Conservation (phyloP, 2,888 invertebrate species). For the Laothoe populi region DNA sequence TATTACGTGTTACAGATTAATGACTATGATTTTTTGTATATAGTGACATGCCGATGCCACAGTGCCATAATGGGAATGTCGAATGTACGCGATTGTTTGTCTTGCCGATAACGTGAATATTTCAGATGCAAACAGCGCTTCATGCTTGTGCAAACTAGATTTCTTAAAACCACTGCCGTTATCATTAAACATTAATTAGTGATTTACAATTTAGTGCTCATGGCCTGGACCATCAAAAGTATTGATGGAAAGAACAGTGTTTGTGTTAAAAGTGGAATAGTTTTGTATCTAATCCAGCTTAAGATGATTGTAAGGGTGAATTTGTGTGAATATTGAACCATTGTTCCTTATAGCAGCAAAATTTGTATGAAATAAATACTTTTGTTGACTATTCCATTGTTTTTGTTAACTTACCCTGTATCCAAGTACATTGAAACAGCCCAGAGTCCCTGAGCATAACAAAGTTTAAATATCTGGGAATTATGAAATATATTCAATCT, state of each 20-base stretch:
- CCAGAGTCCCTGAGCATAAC: no score
- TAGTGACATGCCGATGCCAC: constrained; percentile 53
- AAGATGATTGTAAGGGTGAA: constrained; percentile 17
- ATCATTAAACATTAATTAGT: neutral
- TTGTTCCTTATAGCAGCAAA: constrained; percentile 39
- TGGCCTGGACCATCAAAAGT: neutral
- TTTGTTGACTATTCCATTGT: constrained; percentile 43
- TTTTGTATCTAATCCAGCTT: constrained; percentile 1
- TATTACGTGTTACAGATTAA: constrained; percentile 4
- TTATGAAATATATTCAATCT: no score
- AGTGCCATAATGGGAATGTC: constrained; percentile 51
- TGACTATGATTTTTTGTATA: constrained; percentile 50
- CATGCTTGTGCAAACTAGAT: constrained; percentile 28
- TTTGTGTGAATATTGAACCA: constrained; percentile 10
- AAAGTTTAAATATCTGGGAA: no score
- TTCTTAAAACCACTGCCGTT: constrained; percentile 13
- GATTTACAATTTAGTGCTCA: neutral
- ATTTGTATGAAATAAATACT: constrained; percentile 41
- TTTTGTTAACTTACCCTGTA: constrained; percentile 26
- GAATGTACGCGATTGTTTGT: constrained; percentile 32
- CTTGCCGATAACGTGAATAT: constrained; percentile 38
- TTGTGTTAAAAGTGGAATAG: neutral
- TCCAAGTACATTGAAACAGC: neutral
- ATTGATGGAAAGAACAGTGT: neutral
- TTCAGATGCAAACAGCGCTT: constrained; percentile 8